Percentiles rank a stretch among this genome's conserved stretches.
phyloP scores from a whole-genome alignment of 2,113 vertebrate genomes.

The Guaruba guarouba region DNA sequence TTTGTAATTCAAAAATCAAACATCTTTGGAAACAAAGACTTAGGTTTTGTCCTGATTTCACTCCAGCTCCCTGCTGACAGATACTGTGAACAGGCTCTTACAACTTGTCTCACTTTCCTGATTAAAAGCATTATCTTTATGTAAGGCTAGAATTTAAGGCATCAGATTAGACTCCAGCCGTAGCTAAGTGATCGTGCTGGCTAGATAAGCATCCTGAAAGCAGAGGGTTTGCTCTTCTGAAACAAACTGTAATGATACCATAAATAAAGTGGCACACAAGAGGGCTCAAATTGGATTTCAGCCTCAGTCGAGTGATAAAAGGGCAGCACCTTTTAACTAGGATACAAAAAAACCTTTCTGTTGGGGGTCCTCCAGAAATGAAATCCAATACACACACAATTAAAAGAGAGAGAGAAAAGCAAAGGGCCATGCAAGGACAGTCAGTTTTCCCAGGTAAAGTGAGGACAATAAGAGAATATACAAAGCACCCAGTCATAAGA shows the following conservation, averaged over 20 bases:
- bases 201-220: conserved; percentile 16
- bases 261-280: conserved; percentile 20
- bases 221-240: not conserved
- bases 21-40: not conserved
- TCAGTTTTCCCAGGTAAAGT: not conserved
- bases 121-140: conserved; percentile 55
- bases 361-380: not conserved
- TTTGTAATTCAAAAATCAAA: not conserved
- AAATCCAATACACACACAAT: not conserved
- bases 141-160: conserved; percentile 22
- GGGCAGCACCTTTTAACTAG: not conserved
- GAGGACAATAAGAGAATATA: not conserved
- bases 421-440: not conserved
- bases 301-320: not conserved
- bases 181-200: not conserved
- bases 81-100: not conserved
- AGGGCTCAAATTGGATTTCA: conserved; percentile 30
- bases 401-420: not conserved
- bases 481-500: not conserved
- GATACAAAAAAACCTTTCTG: not conserved
- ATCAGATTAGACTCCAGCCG: conserved; percentile 35
- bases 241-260: conserved; percentile 19
- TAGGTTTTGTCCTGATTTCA: not conserved
- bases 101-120: conserved; percentile 25
- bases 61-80: conserved; percentile 18